Evolutionary conservation across 2,888 invertebrate species (phyloP), one percentile per base, ranked within the genome.

Genomic region (Anthoptus insignis): DNA sequence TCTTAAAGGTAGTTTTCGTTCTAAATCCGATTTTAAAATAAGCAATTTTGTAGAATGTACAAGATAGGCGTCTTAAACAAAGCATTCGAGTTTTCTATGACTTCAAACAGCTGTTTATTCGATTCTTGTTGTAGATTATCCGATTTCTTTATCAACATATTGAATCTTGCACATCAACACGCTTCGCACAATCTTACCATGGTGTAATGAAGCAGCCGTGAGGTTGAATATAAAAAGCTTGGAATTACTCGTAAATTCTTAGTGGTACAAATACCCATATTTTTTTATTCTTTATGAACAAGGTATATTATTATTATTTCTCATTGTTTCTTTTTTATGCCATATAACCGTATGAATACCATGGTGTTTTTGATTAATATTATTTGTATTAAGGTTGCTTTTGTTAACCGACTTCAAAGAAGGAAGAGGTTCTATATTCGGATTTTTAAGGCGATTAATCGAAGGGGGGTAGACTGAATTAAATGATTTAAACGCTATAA

Each of bases 21-120:
- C 39, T 58, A 59, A 59, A 59, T 42, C 37, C 21, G 42, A 37
- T 59, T 45, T 29, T 53, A 45, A 53, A 53, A 22, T 60, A 60
- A 60, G 42, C 60, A 60, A 53, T 60, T 53, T 60, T 32, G 45
- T 45, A 22, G 21, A 22, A 45, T 29, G n/a, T 53, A 45, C 45
- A n/a, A 42, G 59, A 59, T 53, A 59, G 60, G 53, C 32, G 52
- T 60, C 14, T 22, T 60, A 45, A 45, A 60, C 53, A 42, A 32
- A 22, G 52, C 53, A 60, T 53, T 14, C 45, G 16, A n/a, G 34
- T 61, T 61, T 54, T 42, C 27, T 45, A 54, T 45, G 45, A 54
- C 53, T 54, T 54, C 45, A 45, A 53, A n/a, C 45, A 54, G 24
- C 22, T 47, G 47, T 61, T 53, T 29, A n/a, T 52, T 22, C 60